Conservation (phyloP, 1,140 invertebrate genomes). For the Aleiodes sp. region DNA sequence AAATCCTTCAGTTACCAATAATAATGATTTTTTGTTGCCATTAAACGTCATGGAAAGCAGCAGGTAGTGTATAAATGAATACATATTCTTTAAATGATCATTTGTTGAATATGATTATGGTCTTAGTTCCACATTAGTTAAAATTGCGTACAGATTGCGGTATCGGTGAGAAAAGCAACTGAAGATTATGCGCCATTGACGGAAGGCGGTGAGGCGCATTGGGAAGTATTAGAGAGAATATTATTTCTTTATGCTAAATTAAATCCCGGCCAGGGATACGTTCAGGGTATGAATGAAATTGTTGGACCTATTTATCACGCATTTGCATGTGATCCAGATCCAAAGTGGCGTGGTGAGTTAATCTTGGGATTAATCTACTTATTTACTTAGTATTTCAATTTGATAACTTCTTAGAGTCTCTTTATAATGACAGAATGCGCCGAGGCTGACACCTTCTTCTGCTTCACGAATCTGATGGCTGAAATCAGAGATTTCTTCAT, state of each 20-base stretch:
- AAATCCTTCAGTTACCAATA: too few species aligned
- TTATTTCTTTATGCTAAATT: slow-evolving; percentile 97
- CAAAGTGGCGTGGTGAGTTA: slow-evolving; percentile 78
- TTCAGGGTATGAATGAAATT: slow-evolving; percentile 99
- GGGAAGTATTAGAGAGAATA: slow-evolving; percentile 97
- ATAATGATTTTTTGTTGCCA: slow-evolving; percentile 28
- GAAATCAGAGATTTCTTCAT: slow-evolving; percentile 99
- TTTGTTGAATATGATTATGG: background rate
- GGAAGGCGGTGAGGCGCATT: slow-evolving; percentile 88
- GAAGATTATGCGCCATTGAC: slow-evolving; percentile 85
- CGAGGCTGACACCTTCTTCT: slow-evolving; percentile 97
- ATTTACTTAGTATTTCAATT: background rate
- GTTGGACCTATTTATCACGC: slow-evolving; percentile 98
- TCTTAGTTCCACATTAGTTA: background rate
- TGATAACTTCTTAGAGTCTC: slow-evolving; percentile 1
- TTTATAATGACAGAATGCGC: slow-evolving; percentile 93
- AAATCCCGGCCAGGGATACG: slow-evolving; percentile 97
- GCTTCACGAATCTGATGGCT: slow-evolving; percentile 96
- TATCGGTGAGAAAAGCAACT: slow-evolving; percentile 72
- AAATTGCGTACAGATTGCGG: slow-evolving; percentile 67
- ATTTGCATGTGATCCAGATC: slow-evolving; percentile 90
- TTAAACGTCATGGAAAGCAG: slow-evolving; percentile 48
- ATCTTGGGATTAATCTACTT: slow-evolving; percentile 23
- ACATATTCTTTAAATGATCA: background rate
- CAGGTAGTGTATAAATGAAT: slow-evolving; percentile 51